Evolutionary conservation across 2,797 vertebrate genomes (phyloP), one percentile per base, ranked within the genome.

Genomic region (Chaetodon trifasciatus): DNA sequence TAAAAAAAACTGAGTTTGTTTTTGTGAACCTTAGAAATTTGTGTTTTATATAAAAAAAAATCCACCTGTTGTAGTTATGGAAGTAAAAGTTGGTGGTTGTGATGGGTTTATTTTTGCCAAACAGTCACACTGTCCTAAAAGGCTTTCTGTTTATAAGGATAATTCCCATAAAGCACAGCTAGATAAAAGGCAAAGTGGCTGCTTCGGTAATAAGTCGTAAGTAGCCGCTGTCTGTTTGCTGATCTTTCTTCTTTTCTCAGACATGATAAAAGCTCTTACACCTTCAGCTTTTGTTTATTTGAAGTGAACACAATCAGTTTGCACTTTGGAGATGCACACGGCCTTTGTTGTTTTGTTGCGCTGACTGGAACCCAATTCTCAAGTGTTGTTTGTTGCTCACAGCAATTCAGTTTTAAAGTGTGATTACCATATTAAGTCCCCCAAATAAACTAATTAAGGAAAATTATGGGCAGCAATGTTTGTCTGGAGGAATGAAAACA

Each of bases 181-280:
- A 61, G 72, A 88, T 82, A 23, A 85, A 90, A 88, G 70, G 74
- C 75, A 71, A 70, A 63, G 44, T 75, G 71, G 61, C 37, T 53
- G 57, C 28, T 77, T 67, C 77, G 63, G 42, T 74, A 60, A 62
- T 70, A 28, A 37, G 3, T n/a, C 61, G 32, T 72, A 81, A 84
- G 89, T 81, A 72, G 53, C 78, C 68, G 28, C 32, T 65, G 47
- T 75, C 50, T 50, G 23, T 58, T 52, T 7, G 35, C 11, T 28
- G 55, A 73, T 69, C 28, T 58, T 61, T 61, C 17, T 28, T 76
- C 35, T 76, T 74, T 82, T 77, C 57, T 37, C 56, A 50, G 47
- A 42, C 63, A 12, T 37, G 32, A 72, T 81, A 68, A 88, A 90
- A 83, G 86, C 74, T 82, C 46, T 55, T 62, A 28, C 3, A 0